Evolutionary conservation across 2,888 invertebrate species (phyloP).

Genomic region (Achlya flavicornis): DNA sequence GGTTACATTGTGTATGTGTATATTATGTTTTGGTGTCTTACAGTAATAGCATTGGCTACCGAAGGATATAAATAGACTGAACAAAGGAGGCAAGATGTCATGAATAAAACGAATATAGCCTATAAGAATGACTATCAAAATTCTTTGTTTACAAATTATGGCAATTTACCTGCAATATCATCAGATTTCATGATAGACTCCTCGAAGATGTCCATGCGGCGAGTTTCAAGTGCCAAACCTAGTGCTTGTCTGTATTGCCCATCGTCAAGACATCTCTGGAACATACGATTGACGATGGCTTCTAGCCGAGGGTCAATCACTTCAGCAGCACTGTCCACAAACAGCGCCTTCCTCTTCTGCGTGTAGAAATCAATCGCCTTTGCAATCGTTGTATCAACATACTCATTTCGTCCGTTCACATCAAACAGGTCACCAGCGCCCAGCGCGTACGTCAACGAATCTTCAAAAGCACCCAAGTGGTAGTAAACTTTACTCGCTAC

Average conservation of each 20-base stretch:
- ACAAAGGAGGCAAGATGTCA: too few species aligned
- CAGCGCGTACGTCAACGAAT: constrained; percentile 98
- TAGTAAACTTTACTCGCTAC: constrained; percentile 99
- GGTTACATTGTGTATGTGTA: too few species aligned
- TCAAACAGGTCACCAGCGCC: constrained; percentile 98
- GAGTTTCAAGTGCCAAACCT: constrained; percentile 97
- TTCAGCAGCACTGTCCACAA: constrained; percentile 86
- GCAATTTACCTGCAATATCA: constrained; percentile 87
- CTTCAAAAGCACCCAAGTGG: constrained; percentile 98
- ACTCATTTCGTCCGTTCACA: constrained; percentile 96
- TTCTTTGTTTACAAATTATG: constrained; percentile 1
- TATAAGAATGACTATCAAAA: not conserved
- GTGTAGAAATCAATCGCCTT: constrained; percentile 99
- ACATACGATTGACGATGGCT: constrained; percentile 98
- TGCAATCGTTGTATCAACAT: constrained; percentile 98
- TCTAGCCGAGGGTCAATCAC: constrained; percentile 92
- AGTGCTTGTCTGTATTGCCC: constrained; percentile 97
- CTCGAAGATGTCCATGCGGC: constrained; percentile 98
- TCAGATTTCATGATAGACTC: constrained; percentile 95
- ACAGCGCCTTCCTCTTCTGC: constrained; percentile 90
- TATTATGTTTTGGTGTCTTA: too few species aligned
- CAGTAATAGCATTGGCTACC: too few species aligned
- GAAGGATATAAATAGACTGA: too few species aligned
- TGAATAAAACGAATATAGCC: too few species aligned
- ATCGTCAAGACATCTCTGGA: constrained; percentile 97